Percentiles rank a stretch among this genome's conserved stretches.
These are phyloP conservation scores for Scaptomyza tumidula DNA, from an alignment of 2,888 invertebrate genomes.

Conservation along the genomic window DNA sequence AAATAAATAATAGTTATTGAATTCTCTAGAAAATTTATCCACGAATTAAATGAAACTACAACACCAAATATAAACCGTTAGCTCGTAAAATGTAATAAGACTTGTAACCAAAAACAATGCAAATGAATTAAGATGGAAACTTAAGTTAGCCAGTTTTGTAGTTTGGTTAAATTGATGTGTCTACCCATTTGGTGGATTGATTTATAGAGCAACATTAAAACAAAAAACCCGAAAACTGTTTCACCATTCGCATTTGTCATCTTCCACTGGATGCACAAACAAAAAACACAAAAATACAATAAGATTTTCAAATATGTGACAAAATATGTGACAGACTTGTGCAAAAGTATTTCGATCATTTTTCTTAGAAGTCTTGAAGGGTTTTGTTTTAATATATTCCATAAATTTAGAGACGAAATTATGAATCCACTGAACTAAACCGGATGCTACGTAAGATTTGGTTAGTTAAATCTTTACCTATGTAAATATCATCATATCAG, in stretches of 20 bases:
- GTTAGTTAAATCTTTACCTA: slow-evolving; percentile 43
- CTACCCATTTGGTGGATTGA: slow-evolving; percentile 40
- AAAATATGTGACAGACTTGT: slow-evolving; percentile 46
- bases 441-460: slow-evolving; percentile 15
- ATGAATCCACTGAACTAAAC: slow-evolving; percentile 7
- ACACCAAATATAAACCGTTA: background rate
- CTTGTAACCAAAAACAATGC: slow-evolving; percentile 22
- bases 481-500: slow-evolving; percentile 68
- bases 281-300: slow-evolving; percentile 4
- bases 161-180: slow-evolving; percentile 46
- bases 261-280: slow-evolving; percentile 17
- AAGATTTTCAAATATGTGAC: slow-evolving; percentile 40
- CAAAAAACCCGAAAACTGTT: slow-evolving; percentile 16
- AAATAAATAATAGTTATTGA: background rate
- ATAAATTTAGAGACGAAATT: slow-evolving; percentile 2
- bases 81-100: slow-evolving; percentile 1
- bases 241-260: slow-evolving; percentile 35
- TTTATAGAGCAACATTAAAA: slow-evolving; percentile 43
- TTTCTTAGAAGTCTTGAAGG: slow-evolving; percentile 12
- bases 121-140: slow-evolving; percentile 36
- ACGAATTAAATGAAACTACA: slow-evolving; percentile 7
- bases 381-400: slow-evolving; percentile 10
- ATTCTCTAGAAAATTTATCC: background rate
- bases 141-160: slow-evolving; percentile 12
- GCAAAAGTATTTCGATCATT: slow-evolving; percentile 30